Conservation (phyloP, 2,888 invertebrate species). For the Dryocosmus kuriphilus region DNA sequence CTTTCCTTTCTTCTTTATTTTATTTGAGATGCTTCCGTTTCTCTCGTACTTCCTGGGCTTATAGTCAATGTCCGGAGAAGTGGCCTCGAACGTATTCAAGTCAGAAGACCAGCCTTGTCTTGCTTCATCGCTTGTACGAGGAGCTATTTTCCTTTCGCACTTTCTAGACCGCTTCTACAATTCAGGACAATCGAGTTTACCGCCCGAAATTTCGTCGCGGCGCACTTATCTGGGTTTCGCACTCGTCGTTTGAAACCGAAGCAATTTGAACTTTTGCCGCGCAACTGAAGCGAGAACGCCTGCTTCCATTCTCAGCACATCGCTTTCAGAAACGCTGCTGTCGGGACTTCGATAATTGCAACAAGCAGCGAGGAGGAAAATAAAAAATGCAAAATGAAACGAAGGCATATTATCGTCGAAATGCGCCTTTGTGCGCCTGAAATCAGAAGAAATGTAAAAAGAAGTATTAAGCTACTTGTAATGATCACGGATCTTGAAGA, state of each 20-base stretch:
- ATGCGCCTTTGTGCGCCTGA: not conserved
- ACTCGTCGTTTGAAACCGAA: conserved; percentile 32
- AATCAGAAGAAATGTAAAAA: not conserved
- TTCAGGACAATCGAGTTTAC: conserved; percentile 49
- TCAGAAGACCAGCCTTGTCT: conserved; percentile 49
- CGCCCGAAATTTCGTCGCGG: conserved; percentile 41
- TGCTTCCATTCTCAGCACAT: conserved; percentile 21
- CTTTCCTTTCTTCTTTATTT: conserved; percentile 45
- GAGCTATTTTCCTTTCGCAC: conserved; percentile 45
- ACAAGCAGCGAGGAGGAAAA: not conserved
- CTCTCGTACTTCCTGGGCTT: conserved; percentile 49
- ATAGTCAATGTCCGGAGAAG: conserved; percentile 35
- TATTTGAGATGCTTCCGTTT: conserved; percentile 47
- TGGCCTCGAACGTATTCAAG: conserved; percentile 45
- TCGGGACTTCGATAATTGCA: conserved; percentile 14
- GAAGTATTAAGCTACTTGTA: too few relatives aligned
- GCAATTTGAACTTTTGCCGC: conserved; percentile 35
- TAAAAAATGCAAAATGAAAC: not conserved
- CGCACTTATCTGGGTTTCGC: conserved; percentile 51
- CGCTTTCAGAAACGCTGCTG: conserved; percentile 21
- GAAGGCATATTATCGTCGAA: not conserved
- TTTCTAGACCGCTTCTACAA: conserved; percentile 47
- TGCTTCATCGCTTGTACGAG: conserved; percentile 43
- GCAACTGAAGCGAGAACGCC: conserved; percentile 18
- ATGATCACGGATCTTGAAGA: too few relatives aligned